Evolutionary conservation across 2,888 invertebrate genomes (phyloP), one percentile per base, ranked within the genome.

Genomic region (Drosophila greeni): DNA sequence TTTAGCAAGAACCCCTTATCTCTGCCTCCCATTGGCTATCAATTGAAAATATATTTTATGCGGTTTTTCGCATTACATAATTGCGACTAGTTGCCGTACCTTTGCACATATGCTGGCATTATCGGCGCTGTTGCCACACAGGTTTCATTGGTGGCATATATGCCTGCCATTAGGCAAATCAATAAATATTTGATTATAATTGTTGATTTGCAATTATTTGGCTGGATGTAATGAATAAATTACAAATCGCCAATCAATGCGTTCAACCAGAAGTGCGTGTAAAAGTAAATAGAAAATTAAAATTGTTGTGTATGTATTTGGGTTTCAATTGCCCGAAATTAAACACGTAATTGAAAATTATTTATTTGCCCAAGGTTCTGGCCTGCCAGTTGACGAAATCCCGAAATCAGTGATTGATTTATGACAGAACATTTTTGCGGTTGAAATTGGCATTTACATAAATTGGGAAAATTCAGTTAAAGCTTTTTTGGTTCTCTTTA

Each of bases 151-250:
- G 33, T 51, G 36, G 39, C 45, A 40, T 29, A 20, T 18, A 20
- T 34, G 48, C 47, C 52, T 73, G 74, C 66, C 73, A 75, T 70
- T 68, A 68, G 65, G 40, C 59, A 48, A 73, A 82, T 75, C 74
- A 74, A 77, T 82, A 77, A 82, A 77, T 74, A 77, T 82, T 79
- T 76, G 67, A 78, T 78, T 73, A 71, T 66, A 82, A 73, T 76
- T 76, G 82, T 71, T 73, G 71, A 82, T 79, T 79, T 79, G 69
- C 70, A 79, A 76, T 66, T 68, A 74, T 76, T 73, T 73, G 66
- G 34, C 16, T 54, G 68, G 55, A 70, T 51, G 52, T 55, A 26
- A 62, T 57, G 66, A 65, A 76, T 74, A 72, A 74, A 52, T 79
- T 68, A 65, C 66, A 40, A 47, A 48, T 52, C 61, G 53, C 34